Evolutionary conservation across 2,797 vertebrate species (phyloP).

Genomic region (Scolopax rusticola): DNA sequence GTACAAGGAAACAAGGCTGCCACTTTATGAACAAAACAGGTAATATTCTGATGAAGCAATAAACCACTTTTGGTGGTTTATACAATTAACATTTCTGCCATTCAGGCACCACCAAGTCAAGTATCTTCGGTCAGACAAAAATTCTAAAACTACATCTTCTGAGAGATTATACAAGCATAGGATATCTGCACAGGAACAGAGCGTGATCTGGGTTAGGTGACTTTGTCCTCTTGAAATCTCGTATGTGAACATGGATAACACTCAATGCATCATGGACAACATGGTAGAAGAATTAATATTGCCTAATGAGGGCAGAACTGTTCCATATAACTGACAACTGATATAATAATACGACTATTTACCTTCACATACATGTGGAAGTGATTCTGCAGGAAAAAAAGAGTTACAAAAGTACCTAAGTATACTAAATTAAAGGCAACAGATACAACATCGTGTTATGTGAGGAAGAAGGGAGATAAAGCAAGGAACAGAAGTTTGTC

Average conservation of each 20-base stretch:
- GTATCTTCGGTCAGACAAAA: background rate
- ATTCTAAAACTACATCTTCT: background rate
- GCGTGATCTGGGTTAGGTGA: rapidly evolving
- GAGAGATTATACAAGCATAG: background rate
- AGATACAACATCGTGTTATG: background rate
- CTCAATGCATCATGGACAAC: rapidly evolving
- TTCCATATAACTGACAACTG: background rate
- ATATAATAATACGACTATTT: background rate
- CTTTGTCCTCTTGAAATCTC: background rate
- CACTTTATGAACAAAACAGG: background rate
- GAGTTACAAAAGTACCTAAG: rapidly evolving
- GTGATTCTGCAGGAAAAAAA: background rate
- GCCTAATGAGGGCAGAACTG: background rate
- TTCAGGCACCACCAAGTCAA: background rate
- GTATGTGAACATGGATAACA: background rate
- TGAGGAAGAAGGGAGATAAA: background rate
- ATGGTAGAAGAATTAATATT: background rate
- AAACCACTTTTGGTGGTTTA: background rate
- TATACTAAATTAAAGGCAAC: background rate
- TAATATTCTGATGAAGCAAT: background rate
- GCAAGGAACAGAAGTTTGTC: background rate
- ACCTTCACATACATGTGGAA: background rate
- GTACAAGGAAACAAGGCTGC: background rate
- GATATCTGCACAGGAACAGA: background rate
- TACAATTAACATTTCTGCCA: background rate